Evolutionary conservation across 2,113 vertebrate genomes (phyloP).

Genomic region (Paralichthys olivaceus): DNA sequence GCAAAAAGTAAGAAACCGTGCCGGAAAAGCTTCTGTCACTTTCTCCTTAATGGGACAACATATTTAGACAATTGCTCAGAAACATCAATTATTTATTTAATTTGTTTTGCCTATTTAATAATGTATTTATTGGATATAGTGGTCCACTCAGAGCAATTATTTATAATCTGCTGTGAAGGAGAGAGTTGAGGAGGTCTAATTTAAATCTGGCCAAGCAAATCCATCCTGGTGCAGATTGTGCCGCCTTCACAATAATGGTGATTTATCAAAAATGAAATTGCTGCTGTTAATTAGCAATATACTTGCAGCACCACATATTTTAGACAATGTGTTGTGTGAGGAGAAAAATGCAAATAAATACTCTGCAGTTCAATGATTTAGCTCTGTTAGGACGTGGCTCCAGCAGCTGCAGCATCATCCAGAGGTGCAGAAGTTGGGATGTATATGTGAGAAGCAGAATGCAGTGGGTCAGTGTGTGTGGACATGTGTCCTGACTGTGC

Average conservation of each 20-base stretch:
- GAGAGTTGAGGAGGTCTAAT: conserved; percentile 68
- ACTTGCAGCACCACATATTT: conserved; percentile 28
- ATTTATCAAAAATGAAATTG: conserved; percentile 68
- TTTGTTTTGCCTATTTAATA: conserved; percentile 29
- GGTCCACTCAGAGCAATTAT: conserved; percentile 62
- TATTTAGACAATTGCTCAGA: conserved; percentile 35
- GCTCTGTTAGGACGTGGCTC: conserved; percentile 2
- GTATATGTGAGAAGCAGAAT: not conserved
- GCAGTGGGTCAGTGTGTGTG: conserved; percentile 10
- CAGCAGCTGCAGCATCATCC: conserved; percentile 18
- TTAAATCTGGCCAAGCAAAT: conserved; percentile 66
- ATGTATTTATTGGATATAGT: conserved; percentile 52
- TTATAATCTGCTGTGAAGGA: conserved; percentile 64
- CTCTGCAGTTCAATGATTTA: conserved; percentile 28
- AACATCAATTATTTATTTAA: conserved; percentile 30
- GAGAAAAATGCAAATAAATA: not conserved
- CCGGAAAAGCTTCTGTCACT: conserved; percentile 4
- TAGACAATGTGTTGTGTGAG: conserved; percentile 5
- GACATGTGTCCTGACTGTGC: conserved; percentile 35
- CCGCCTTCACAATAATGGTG: conserved; percentile 74
- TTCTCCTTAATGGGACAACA: conserved; percentile 16
- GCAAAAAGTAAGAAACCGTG: conserved; percentile 13
- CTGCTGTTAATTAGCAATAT: conserved; percentile 46
- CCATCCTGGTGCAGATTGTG: conserved; percentile 66
- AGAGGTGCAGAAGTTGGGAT: conserved; percentile 22